Conservation (phyloP, 2,797 vertebrate species). For the Enteromius afrohamiltoni region DNA sequence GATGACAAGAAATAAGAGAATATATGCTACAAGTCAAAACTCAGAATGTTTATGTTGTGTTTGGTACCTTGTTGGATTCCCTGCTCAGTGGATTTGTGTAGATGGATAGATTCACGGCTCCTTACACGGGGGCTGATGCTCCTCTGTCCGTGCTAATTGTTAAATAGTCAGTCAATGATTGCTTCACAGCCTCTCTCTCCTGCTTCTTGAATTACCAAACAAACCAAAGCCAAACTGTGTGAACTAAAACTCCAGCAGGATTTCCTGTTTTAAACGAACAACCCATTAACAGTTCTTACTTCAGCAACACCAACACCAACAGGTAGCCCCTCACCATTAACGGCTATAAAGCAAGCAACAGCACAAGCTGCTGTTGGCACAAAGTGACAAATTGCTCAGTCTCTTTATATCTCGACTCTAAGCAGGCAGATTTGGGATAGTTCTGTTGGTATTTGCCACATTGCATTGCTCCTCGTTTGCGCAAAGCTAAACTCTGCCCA, state of each 20-base stretch:
- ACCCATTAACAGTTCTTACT: neutral
- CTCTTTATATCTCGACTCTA: neutral
- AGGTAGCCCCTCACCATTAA: neutral
- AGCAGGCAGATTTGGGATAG: neutral
- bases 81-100: slow-evolving; percentile 2
- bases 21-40: neutral
- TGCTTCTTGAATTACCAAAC: neutral
- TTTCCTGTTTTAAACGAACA: neutral
- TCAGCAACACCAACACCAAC: neutral
- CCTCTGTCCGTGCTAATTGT: slow-evolving; percentile 9
- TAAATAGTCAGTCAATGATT: slow-evolving; percentile 12
- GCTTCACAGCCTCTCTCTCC: neutral
- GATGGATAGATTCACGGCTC: neutral
- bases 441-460: neutral
- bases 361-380: neutral
- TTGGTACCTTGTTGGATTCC: neutral
- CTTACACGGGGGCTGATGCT: neutral
- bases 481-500: neutral
- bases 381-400: neutral
- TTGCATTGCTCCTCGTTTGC: neutral
- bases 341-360: neutral
- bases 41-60: neutral
- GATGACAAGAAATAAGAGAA: neutral
- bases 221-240: neutral
- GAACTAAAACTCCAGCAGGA: neutral